Conservation (phyloP, 2,797 vertebrate genomes). For the Xenopus petersii region DNA sequence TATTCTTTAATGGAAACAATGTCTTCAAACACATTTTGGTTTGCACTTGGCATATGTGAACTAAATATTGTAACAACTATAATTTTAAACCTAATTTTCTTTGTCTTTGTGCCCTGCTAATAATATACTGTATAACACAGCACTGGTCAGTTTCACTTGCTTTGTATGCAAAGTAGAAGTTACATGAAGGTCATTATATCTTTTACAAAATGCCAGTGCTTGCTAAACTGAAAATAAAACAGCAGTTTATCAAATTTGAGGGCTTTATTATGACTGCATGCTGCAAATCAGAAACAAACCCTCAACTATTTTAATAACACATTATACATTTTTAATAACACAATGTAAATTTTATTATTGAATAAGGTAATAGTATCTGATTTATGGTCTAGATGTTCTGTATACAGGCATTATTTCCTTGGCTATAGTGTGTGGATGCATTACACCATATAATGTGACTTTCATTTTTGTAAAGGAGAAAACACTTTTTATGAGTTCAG, state of each 20-base stretch:
- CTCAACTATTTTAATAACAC: constrained; percentile 42
- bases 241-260: constrained; percentile 35
- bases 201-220: constrained; percentile 27
- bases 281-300: constrained; percentile 39
- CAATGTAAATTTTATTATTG: constrained; percentile 44
- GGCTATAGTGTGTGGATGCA: constrained; percentile 20
- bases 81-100: no score
- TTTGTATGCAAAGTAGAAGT: neutral
- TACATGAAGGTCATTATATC: constrained; percentile 38
- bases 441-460: constrained; percentile 29
- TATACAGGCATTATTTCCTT: constrained; percentile 20
- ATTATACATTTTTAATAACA: constrained; percentile 42
- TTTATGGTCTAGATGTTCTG: constrained; percentile 23
- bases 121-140: neutral
- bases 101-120: no score
- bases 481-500: constrained; percentile 16
- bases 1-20: no score
- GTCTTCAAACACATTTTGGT: no score
- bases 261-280: constrained; percentile 35
- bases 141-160: constrained; percentile 6
- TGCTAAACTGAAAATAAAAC: constrained; percentile 35
- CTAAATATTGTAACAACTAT: no score
- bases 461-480: constrained; percentile 34
- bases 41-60: no score
- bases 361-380: constrained; percentile 38